A percentile compares a stretch with the other conserved stretches of the same genome.
phyloP scores from a whole-genome alignment of 2,113 vertebrate genomes.

The Tyrannus savana region DNA sequence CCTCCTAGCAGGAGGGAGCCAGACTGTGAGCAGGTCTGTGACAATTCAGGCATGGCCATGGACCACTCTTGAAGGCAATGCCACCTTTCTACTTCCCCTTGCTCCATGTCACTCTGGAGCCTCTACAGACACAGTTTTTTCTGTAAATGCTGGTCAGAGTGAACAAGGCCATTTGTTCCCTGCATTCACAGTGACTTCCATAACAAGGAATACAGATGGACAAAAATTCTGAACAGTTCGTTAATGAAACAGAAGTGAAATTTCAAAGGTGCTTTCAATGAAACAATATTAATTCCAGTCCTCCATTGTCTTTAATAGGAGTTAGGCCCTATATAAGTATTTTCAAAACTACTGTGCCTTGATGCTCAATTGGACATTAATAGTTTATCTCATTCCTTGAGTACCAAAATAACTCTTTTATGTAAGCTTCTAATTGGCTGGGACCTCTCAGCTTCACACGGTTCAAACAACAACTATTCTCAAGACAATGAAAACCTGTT shows the following conservation, averaged over 20 bases:
- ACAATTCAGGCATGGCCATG: rapidly evolving
- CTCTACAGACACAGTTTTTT: not conserved
- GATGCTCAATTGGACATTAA: not conserved
- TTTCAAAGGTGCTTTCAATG: not conserved
- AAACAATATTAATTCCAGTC: not conserved
- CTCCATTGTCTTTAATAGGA: not conserved
- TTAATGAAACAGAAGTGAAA: not conserved
- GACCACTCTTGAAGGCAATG: not conserved
- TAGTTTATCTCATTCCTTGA: not conserved
- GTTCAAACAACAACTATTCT: not conserved
- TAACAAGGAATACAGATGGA: rapidly evolving
- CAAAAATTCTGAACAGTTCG: not conserved
- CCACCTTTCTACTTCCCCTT: not conserved
- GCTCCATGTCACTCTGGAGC: not conserved
- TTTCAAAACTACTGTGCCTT: not conserved
- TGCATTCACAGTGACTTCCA: not conserved
- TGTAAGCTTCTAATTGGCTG: not conserved
- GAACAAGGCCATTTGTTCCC: not conserved
- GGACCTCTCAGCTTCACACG: not conserved
- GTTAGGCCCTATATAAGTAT: not conserved
- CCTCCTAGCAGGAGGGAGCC: not conserved
- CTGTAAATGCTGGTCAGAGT: not conserved
- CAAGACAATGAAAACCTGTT: not conserved
- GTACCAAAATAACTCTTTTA: not conserved
- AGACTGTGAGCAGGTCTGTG: not conserved